Conservation (phyloP, 1,140 invertebrate species). For the Aphaenogaster floridana region DNA sequence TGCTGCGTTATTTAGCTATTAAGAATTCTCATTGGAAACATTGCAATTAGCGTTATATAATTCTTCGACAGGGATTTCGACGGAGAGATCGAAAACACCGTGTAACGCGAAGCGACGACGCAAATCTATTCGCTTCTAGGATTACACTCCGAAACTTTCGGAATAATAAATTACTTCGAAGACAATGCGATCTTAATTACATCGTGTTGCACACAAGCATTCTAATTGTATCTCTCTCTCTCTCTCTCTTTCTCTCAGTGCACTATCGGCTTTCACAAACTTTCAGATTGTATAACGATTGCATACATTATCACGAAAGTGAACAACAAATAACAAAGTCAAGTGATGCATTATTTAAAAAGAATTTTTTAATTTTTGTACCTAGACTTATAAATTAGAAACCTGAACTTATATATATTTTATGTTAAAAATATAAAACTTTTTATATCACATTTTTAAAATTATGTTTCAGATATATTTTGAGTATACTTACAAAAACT, state of each 20-base stretch:
- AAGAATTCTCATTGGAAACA: not conserved
- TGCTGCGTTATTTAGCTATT: not conserved
- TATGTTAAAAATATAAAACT: not conserved
- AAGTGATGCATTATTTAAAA: not conserved
- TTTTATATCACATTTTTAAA: not conserved
- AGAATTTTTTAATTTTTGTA: not conserved
- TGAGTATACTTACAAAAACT: not conserved
- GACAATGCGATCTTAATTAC: slow-evolving; percentile 67
- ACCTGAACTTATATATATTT: slow-evolving; percentile 8
- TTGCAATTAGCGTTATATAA: slow-evolving; percentile 6
- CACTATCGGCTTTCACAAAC: slow-evolving; percentile 41
- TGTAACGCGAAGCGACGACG: slow-evolving; percentile 10
- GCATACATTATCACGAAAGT: slow-evolving; percentile 15
- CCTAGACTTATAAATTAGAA: not conserved
- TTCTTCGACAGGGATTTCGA: not conserved
- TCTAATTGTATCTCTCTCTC: slow-evolving; percentile 28
- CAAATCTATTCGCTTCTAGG: slow-evolving; percentile 21
- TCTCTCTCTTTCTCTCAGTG: not conserved
- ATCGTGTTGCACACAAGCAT: slow-evolving; percentile 50
- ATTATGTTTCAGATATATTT: not conserved
- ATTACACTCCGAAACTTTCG: slow-evolving; percentile 50
- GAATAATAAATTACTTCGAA: slow-evolving; percentile 54
- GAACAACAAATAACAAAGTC: not conserved
- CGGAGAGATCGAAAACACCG: not conserved
- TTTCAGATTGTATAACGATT: slow-evolving; percentile 37